Base-by-base conservation (phyloP, 2,797 vertebrate species). In the Bradypodion pumilum region DNA sequence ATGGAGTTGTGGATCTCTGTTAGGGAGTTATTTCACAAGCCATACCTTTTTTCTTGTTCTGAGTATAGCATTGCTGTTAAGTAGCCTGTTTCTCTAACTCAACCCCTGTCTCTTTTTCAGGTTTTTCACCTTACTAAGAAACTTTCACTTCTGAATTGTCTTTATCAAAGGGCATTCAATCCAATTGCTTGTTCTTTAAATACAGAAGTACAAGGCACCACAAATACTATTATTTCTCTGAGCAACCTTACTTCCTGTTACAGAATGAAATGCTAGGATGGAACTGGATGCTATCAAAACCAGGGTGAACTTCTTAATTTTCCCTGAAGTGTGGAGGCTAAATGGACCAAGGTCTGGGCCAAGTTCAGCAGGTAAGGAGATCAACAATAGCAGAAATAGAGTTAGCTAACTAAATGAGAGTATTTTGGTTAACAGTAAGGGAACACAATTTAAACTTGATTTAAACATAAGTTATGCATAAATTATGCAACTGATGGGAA, bases 1-100 rank as follows among this genome's bases (percentile, higher is more conserved):
- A 44, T 7, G 84, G 89, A 86, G 81, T 83, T 83, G 82, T 19
- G 84, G 66, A 78, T 92, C 77, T 19, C 15, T 59, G 73, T 80
- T 91, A 35, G 52, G 78, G 46, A 92, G 25, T 1, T 42, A 84
- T 25, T 81, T 88, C 78, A 81, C 37, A 89, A 91, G 88, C 90
- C 83, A 44, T 23, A 59, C 0, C 3, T n/a, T n/a, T 5, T 82
- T 13, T 79, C 68, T 52, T 37, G 5, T 46, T 81, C 52, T 63
- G 13, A 52, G 9, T 89, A 74, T 81, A 63, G 23, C 21, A 82
- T 44, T 80, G 69, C 85, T 21, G 16, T 37, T 23, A 66, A 52
- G 78, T 87, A 68, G 49, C 74, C 16, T 75, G 46, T 0, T 1
- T 62, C 59, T 62, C 74, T 72, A 60, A 73, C 7, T 37, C 76